A percentile compares a stretch with the other conserved stretches of the same genome.
Conservation (phyloP, 1,140 invertebrate genomes). For the Cyclargus thomasi region DNA sequence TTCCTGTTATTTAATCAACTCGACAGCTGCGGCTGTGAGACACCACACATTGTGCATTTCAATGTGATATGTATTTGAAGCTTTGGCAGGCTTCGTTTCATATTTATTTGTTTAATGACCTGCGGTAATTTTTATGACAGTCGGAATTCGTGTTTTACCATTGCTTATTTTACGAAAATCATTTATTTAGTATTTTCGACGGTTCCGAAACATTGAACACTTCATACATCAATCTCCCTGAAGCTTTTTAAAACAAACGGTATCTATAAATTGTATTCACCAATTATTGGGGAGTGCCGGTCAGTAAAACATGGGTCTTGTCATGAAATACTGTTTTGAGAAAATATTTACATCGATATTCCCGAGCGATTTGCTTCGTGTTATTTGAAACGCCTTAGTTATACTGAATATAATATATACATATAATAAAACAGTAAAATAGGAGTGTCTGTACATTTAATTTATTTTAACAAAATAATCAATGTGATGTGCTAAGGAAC, state of each 20-base stretch:
- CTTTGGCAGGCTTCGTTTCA: neutral
- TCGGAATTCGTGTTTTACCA: neutral
- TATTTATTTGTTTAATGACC: neutral
- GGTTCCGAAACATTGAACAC: neutral
- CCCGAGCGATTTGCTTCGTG: too few relatives aligned
- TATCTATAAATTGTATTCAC: too few relatives aligned
- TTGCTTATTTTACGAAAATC: neutral
- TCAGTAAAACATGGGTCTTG: too few relatives aligned
- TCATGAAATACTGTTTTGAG: too few relatives aligned
- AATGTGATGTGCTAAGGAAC: too few relatives aligned
- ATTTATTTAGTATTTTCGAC: neutral
- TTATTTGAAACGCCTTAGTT: too few relatives aligned
- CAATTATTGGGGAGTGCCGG: too few relatives aligned
- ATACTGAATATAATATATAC: too few relatives aligned
- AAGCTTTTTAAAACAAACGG: neutral
- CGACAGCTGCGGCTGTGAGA: neutral
- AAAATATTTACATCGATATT: too few relatives aligned
- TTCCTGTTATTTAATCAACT: neutral
- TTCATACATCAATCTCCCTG: neutral
- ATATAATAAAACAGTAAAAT: too few relatives aligned
- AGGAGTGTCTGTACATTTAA: too few relatives aligned
- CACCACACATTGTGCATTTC: neutral
- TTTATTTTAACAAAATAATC: too few relatives aligned
- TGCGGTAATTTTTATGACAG: neutral
- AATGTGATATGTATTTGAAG: neutral